Base-by-base conservation (phyloP, 2,888 invertebrate genomes). In the Trachelus stipa region DNA sequence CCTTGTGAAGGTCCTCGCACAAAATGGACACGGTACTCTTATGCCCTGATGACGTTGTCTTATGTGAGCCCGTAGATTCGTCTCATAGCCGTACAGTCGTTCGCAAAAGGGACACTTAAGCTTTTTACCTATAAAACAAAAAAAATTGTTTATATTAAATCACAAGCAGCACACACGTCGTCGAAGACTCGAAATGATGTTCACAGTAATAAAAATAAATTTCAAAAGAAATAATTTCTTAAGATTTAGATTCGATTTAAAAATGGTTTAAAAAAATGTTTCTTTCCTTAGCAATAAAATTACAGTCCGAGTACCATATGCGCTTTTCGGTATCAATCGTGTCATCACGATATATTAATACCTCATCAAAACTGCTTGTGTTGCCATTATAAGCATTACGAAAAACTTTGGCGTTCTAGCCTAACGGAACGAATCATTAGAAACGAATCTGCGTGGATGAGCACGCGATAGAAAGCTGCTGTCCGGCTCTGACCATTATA, bases 81-180 rank as follows among this genome's bases (percentile, higher is more conserved):
- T 97, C 94, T 97, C 97, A 92, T 97, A 97, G 83, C 97, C 97
- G 92, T 97, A 97, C 81, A 97, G 94, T 90, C 97, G 94, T 93
- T 97, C 97, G 94, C 97, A 97, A 92, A 96, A 97, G 89, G 97
- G 96, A 92, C 97, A 97, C 93, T 97, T 97, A 90, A 97, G 93
- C 92, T 97, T 97, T 92, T 97, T 97, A 89, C 97, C 97, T 97
- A 93, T 4, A 94, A 87, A 76, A 81, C 15, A 79, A 74, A 75
- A 4, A 69, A 23, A 40, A 0, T 12, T 35, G 2, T 12, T 35
- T 9, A 23, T 4, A 71, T 33, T 77, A 35, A 34, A 69, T 35
- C 23, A 56, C 40, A 23, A 56, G 9, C 15, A 56, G 40, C 33
- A 4, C 11, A 12, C 56, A 34, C 12, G 30, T 34, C n/a, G 3